Conservation (phyloP, 2,888 invertebrate species). For the Mesochorus sp. region DNA sequence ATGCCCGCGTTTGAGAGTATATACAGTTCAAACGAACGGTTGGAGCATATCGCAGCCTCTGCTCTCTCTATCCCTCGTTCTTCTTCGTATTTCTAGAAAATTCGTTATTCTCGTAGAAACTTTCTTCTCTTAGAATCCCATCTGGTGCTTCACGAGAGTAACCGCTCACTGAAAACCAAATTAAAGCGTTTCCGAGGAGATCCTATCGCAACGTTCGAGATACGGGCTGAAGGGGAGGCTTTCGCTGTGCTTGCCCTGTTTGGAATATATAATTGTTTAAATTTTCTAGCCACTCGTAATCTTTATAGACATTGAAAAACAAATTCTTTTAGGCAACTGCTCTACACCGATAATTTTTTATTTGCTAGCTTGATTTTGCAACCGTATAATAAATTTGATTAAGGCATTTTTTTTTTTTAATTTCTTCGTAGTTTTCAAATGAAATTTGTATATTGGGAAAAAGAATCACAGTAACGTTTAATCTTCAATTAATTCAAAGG, state of each 20-base stretch:
- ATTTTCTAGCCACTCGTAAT: too few species aligned
- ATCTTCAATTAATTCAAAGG: too few species aligned
- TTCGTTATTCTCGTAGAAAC: slow-evolving; percentile 41
- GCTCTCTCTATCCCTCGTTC: slow-evolving; percentile 12
- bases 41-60: slow-evolving; percentile 3
- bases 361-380: too few species aligned
- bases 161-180: slow-evolving; percentile 19
- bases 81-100: slow-evolving; percentile 23
- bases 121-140: slow-evolving; percentile 30
- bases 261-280: background rate
- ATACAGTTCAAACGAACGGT: slow-evolving; percentile 3
- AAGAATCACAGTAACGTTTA: too few species aligned
- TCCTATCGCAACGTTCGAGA: background rate
- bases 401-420: too few species aligned
- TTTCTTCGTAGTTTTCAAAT: too few species aligned
- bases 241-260: background rate
- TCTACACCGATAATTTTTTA: too few species aligned
- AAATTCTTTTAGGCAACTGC: too few species aligned
- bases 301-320: too few species aligned
- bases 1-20: slow-evolving; percentile 5
- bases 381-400: too few species aligned
- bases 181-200: slow-evolving; percentile 30
- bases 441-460: too few species aligned
- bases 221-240: background rate
- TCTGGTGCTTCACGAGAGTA: slow-evolving; percentile 1